Conservation (phyloP, 2,888 invertebrate species). For the Resseliella maxima region DNA sequence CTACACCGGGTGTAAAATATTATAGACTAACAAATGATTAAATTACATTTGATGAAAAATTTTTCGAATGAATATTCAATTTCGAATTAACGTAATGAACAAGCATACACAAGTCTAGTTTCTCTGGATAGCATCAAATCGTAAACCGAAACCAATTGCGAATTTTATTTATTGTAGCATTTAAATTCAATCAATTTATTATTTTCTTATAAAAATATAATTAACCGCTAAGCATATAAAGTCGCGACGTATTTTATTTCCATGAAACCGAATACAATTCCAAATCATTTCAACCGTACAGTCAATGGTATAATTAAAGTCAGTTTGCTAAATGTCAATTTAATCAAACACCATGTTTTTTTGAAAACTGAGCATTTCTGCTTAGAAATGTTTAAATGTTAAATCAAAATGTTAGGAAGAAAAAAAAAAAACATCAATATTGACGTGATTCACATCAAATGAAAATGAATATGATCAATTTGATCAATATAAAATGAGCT, state of each 20-base stretch:
- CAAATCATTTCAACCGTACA: too few species aligned
- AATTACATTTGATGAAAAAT: conserved; percentile 9
- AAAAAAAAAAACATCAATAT: too few species aligned
- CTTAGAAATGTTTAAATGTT: background rate
- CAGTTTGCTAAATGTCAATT: conserved; percentile 46
- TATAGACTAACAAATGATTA: background rate
- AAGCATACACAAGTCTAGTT: background rate
- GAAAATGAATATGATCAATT: too few species aligned
- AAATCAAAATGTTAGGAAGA: too few species aligned
- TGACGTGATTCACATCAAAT: too few species aligned
- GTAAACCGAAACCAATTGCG: background rate
- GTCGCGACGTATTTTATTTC: background rate
- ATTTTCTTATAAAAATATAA: conserved; percentile 1
- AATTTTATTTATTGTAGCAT: background rate
- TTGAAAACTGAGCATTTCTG: background rate
- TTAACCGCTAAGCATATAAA: background rate
- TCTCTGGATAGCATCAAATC: background rate
- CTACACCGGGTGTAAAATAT: background rate
- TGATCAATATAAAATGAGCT: too few species aligned
- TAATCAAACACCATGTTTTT: background rate
- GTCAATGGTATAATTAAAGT: conserved; percentile 22
- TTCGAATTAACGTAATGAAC: conserved; percentile 19
- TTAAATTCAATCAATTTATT: background rate
- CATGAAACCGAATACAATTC: background rate
- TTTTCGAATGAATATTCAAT: background rate